Base-by-base conservation (phyloP, 2,888 invertebrate species). In the Neoascia interrupta region DNA sequence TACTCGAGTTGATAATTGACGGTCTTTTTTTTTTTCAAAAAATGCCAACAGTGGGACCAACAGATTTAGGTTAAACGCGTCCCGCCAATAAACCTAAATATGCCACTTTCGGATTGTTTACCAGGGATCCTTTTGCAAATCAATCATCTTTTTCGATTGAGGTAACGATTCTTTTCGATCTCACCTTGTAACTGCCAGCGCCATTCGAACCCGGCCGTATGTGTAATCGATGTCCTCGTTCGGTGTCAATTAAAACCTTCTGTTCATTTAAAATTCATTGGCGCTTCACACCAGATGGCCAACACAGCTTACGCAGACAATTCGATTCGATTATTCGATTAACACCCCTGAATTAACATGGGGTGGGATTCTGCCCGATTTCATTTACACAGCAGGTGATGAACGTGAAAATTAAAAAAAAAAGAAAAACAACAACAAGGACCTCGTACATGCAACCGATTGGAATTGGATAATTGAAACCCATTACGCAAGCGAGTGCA, bases 221-320 rank as follows among this genome's bases (percentile, higher is more conserved):
- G 28, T 51, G 41, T 60, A 45, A 60, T 47, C 58, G 28, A 34
- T 51, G 43, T 53, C 39, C 60, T 58, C 68, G 58, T 39, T 61
- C 31, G 45, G 37, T 34, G 66, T 51, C 73, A 72, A 64, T 72
- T 41, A 72, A 56, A 64, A 49, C 21, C 37, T 37, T 53, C 15
- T 51, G 56, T 63, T 70, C 61, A 75, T 61, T 49, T 28, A 43
- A 63, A 75, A 75, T 75, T 75, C 61, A 75, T 70, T 61, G 43
- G n/a, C 21, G 61, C 36, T 63, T 63, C 56, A 69, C 56, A 58
- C 61, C 70, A 53, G 41, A 49, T 56, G 49, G 54, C 34, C 61
- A 68, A n/a, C n/a, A n/a, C n/a, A n/a, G n/a, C n/a, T n/a, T n/a
- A n/a, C n/a, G n/a, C n/a, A n/a, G n/a, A n/a, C n/a, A n/a, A n/a